phyloP scores from a whole-genome alignment of 2,113 vertebrate species.

The Speoplatyrhinus poulsoni region DNA sequence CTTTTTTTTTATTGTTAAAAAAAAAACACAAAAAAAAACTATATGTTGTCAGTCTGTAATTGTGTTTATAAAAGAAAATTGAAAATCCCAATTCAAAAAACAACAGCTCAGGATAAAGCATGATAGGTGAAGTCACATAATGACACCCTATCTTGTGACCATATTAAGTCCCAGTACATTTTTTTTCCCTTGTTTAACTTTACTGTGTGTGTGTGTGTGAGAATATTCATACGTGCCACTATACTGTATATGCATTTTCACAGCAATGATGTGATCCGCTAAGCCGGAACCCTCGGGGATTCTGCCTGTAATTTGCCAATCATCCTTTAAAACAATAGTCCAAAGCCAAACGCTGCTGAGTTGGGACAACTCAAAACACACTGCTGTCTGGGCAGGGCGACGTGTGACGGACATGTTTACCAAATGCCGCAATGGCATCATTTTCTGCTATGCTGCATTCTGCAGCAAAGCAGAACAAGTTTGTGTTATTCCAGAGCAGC shows the following conservation, averaged over 20 bases:
- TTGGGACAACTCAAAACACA: not conserved
- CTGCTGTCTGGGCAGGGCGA: slow-evolving; percentile 27
- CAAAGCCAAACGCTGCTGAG: slow-evolving; percentile 16
- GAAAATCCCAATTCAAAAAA: no score
- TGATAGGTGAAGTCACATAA: not conserved
- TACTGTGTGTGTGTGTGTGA: not conserved
- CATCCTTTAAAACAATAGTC: slow-evolving; percentile 51
- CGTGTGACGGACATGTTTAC: slow-evolving; percentile 76
- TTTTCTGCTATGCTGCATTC: slow-evolving; percentile 76
- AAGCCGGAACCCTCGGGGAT: slow-evolving; percentile 12
- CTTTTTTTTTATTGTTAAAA: no score
- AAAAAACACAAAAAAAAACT: no score
- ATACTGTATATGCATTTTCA: slow-evolving; percentile 27
- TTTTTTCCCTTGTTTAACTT: not conserved
- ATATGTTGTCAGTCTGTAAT: no score
- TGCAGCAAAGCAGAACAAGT: slow-evolving; percentile 72
- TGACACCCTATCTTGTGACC: not conserved
- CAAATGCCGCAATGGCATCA: slow-evolving; percentile 64
- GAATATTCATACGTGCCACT: slow-evolving; percentile 17
- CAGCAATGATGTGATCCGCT: slow-evolving; percentile 35
- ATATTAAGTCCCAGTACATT: not conserved
- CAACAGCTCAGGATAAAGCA: no score
- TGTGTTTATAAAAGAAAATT: no score
- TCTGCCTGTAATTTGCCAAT: slow-evolving; percentile 25
- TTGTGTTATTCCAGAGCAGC: slow-evolving; percentile 70